Conservation (phyloP, 1,140 invertebrate genomes). For the Campodea augens region DNA sequence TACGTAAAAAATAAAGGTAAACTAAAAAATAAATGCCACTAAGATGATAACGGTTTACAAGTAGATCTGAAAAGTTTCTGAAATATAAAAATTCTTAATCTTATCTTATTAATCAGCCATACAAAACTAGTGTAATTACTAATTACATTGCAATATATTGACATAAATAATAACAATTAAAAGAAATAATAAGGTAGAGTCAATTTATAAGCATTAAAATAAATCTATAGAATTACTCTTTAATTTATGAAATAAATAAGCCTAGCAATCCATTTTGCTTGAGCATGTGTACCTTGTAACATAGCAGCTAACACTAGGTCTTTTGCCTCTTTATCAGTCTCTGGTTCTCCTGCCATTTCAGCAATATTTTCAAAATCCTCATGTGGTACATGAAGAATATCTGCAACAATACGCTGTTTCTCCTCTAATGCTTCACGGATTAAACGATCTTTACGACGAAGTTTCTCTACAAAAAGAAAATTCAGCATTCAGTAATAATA, state of each 20-base stretch:
- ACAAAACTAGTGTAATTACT: background rate
- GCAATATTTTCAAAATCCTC: constrained; percentile 44
- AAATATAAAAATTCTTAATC: no score
- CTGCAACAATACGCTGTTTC: constrained; percentile 51
- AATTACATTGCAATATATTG: background rate
- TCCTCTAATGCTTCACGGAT: constrained; percentile 49
- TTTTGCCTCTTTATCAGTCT: constrained; percentile 35
- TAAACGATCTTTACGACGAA: constrained; percentile 46
- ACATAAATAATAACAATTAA: background rate
- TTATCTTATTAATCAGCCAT: no score
- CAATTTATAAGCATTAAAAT: background rate
- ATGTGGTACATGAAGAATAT: constrained; percentile 50
- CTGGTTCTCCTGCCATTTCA: constrained; percentile 33
- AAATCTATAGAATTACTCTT: no score
- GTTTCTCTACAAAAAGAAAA: constrained; percentile 33
- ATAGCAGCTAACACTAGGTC: constrained; percentile 50
- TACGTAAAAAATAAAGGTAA: no score
- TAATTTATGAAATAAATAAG: no score
- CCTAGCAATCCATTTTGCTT: background rate
- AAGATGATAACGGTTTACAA: no score
- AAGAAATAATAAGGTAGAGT: background rate
- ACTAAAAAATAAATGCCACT: no score
- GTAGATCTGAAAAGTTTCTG: no score
- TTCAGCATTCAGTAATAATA: constrained; percentile 1
- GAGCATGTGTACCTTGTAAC: constrained; percentile 35